phyloP scores from a whole-genome alignment of 2,888 invertebrate genomes.

The Scrobipalpa atriplicella region DNA sequence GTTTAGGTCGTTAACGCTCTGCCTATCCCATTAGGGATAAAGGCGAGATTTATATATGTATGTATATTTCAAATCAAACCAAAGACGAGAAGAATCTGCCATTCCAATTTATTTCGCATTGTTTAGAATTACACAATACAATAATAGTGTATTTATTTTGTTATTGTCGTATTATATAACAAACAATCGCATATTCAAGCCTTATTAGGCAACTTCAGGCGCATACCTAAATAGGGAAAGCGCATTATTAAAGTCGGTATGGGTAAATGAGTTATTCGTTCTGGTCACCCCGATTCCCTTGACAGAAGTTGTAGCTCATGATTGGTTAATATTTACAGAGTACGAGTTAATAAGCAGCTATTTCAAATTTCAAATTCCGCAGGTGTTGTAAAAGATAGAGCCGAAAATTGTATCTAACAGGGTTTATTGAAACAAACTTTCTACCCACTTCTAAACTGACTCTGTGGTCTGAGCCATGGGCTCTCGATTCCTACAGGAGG shows the following conservation, averaged over 20 bases:
- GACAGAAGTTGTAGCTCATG: slow-evolving; percentile 1
- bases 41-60: no score
- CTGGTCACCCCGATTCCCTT: slow-evolving; percentile 21
- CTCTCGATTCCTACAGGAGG: no score
- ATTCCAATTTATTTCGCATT: slow-evolving; percentile 33
- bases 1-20: no score
- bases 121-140: slow-evolving; percentile 23
- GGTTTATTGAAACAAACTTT: no score
- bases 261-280: background rate
- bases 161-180: background rate
- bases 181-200: background rate
- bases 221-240: slow-evolving; percentile 1
- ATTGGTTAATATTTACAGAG: background rate
- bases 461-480: no score
- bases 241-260: background rate
- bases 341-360: no score
- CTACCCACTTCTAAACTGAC: no score
- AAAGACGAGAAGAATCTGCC: background rate
- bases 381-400: no score
- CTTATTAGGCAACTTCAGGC: background rate
- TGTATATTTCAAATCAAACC: background rate
- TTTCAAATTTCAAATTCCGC: no score
- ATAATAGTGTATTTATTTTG: background rate
- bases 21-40: no score
- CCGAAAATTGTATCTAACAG: no score